Evolutionary conservation across 2,113 vertebrate species (phyloP).

Genomic region (Lota lota): DNA sequence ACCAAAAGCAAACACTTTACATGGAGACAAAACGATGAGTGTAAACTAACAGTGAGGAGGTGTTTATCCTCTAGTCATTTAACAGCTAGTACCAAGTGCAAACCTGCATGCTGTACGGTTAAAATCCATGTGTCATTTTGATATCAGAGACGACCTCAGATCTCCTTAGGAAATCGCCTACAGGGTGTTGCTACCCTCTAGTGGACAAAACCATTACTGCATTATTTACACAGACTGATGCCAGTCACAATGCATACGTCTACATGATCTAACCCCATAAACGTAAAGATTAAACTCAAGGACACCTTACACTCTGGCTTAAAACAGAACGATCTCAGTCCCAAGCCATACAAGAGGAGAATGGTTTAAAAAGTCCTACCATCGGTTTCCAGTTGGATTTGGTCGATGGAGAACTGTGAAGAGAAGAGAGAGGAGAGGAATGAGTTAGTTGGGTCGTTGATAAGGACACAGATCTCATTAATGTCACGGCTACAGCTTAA

Average conservation of each 20-base stretch:
- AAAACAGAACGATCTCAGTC: not conserved
- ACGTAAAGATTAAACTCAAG: not conserved
- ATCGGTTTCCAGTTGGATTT: constrained; percentile 88
- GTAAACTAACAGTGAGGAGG: no score
- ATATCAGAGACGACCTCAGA: not conserved
- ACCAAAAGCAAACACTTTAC: no score
- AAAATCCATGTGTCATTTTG: not conserved
- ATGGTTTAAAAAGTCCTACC: constrained; percentile 58
- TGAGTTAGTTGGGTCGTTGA: no score
- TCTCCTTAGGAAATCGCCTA: not conserved
- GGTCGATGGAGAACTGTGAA: constrained; percentile 87
- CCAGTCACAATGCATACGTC: not conserved
- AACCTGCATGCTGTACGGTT: no score
- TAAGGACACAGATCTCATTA: no score
- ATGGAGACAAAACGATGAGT: no score
- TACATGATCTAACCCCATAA: not conserved
- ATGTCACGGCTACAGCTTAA: no score
- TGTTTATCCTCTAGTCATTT: no score
- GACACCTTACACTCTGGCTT: not conserved
- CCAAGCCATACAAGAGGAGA: not conserved
- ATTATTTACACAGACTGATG: not conserved
- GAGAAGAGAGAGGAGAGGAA: constrained; percentile 42
- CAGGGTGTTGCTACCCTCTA: not conserved
- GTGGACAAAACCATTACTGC: not conserved
- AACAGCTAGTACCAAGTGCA: no score